phyloP scores from a whole-genome alignment of 2,797 vertebrate genomes.

The Chiroxiphia lanceolata region DNA sequence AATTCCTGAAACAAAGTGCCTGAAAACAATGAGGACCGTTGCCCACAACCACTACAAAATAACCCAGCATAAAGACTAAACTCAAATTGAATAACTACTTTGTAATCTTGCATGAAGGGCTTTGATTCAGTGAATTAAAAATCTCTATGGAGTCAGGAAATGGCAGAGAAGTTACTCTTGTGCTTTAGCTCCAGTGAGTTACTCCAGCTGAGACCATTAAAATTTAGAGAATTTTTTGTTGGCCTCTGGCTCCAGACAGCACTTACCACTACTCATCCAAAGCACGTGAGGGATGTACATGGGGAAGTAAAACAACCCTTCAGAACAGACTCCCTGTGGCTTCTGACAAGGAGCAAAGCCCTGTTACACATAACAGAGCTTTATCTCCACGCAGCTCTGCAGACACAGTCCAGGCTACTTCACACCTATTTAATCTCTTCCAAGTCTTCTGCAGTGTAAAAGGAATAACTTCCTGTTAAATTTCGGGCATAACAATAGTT shows the following conservation, averaged over 20 bases:
- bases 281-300: not conserved
- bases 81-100: not conserved
- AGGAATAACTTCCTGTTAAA: not conserved
- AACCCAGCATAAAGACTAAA: not conserved
- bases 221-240: not conserved
- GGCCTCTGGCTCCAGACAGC: not conserved
- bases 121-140: not conserved
- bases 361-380: accelerated
- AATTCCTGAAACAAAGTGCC: not conserved
- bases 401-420: not conserved
- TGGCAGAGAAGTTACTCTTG: not conserved
- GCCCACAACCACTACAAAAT: not conserved
- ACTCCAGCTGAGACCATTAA: not conserved
- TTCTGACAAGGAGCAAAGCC: not conserved
- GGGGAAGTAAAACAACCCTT: not conserved
- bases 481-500: not conserved
- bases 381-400: not conserved
- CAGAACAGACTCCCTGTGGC: not conserved
- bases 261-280: not conserved
- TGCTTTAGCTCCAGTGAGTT: not conserved
- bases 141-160: not conserved
- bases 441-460: not conserved
- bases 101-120: not conserved
- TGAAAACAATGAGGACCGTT: not conserved
- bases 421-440: not conserved